phyloP scores from a whole-genome alignment of 2,113 vertebrate genomes.

The Pterocles orientalis region DNA sequence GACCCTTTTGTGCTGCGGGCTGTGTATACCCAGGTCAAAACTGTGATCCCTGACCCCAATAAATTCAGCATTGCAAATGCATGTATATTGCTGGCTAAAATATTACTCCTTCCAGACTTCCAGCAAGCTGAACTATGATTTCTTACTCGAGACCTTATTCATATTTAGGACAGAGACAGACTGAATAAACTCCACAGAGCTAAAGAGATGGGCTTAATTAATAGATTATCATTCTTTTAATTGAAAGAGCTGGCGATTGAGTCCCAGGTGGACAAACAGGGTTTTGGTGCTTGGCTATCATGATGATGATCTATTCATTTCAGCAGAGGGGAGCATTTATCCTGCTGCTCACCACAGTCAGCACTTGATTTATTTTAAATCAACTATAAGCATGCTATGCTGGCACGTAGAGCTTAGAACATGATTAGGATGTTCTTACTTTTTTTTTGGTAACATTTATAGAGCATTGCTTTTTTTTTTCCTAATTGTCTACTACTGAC shows the following conservation, averaged over 20 bases:
- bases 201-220: background rate
- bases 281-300: background rate
- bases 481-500: background rate
- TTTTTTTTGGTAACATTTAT: background rate
- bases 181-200: background rate
- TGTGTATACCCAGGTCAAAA: slow-evolving; percentile 21
- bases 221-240: background rate
- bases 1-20: background rate
- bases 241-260: background rate
- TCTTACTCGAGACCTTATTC: background rate
- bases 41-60: background rate
- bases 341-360: background rate
- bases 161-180: background rate
- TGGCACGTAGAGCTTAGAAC: background rate
- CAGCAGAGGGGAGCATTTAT: background rate
- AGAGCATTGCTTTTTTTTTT: background rate
- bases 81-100: background rate
- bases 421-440: background rate
- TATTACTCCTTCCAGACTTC: background rate
- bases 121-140: background rate
- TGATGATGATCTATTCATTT: background rate
- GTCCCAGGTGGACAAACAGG: background rate
- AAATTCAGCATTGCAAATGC: slow-evolving; percentile 46
- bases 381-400: background rate
- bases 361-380: background rate